Base-by-base conservation (phyloP, 2,888 invertebrate genomes). In the Acanthosepion pharaonis region DNA sequence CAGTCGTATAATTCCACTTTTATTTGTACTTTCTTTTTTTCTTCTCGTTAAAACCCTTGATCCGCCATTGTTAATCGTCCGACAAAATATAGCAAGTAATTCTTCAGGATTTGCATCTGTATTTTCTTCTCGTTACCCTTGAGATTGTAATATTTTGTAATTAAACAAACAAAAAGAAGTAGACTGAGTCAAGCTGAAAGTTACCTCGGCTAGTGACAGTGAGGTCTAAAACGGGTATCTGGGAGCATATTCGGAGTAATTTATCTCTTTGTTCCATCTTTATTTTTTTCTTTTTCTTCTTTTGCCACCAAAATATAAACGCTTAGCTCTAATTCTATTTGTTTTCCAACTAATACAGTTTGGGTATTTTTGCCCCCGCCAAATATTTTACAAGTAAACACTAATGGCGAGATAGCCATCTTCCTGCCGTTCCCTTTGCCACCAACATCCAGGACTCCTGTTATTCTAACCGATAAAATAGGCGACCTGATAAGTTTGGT, bases 321-420 rank as follows among this genome's bases (percentile, higher is more conserved):
- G 78, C 9, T 78, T 78, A 78, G 78, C 78, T 33, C n/a, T 78
- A 78, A 78, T 78, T 78, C 78, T 78, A 15, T 78, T 78, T 78
- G 78, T 78, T 78, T 78, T 78, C 78, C n/a, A n/a, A 78, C n/a
- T n/a, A 78, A 78, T 78, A 78, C 78, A 78, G 78, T 78, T 78
- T 78, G n/a, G 78, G 78, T 78, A 78, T 78, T 78, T 78, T 78
- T 78, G 78, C 78, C 78, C n/a, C 78, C 78, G n/a, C n/a, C 78
- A 78, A 78, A 78, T 78, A 78, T 78, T 78, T 78, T 33, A 78
- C 78, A 78, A 78, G 78, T 78, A 78, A 78, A 78, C 78, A 78
- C 78, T 78, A 78, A 78, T 78, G 78, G 78, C n/a, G 15, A 78
- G 78, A 78, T 78, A 78, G 78, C n/a, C n/a, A 78, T 78, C 78